Conservation (phyloP, 2,888 invertebrate species). For the Bombylius major region DNA sequence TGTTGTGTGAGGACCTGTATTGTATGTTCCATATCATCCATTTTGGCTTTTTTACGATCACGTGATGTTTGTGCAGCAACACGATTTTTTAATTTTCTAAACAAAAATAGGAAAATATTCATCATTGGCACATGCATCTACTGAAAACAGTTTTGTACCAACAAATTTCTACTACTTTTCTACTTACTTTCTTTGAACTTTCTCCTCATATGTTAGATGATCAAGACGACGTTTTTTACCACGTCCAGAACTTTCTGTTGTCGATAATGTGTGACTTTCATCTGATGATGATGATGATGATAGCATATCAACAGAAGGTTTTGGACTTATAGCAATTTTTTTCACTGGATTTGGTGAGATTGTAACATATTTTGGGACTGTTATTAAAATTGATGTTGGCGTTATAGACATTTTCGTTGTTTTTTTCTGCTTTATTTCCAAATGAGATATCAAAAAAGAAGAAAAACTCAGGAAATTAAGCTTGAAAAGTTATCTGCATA, state of each 20-base stretch:
- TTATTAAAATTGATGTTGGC: constrained; percentile 24
- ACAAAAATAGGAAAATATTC: constrained; percentile 1
- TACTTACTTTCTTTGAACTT: constrained; percentile 76
- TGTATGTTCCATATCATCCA: constrained; percentile 75
- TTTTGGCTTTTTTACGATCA: constrained; percentile 87
- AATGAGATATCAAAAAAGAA: no score
- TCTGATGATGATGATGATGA: constrained; percentile 11
- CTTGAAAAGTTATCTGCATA: no score
- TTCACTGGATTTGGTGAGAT: constrained; percentile 22
- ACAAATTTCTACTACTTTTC: no score
- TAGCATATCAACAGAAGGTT: background rate
- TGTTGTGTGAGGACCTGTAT: constrained; percentile 48
- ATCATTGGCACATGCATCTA: background rate
- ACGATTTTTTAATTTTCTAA: constrained; percentile 87
- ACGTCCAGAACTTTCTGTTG: constrained; percentile 8
- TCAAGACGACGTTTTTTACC: constrained; percentile 65
- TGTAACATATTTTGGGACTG: constrained; percentile 31
- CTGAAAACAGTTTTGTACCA: background rate
- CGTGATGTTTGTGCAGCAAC: constrained; percentile 96
- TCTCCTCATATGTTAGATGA: constrained; percentile 76
- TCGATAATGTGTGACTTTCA: constrained; percentile 13
- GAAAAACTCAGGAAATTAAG: no score
- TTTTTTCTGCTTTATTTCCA: background rate
- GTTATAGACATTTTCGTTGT: constrained; percentile 11
- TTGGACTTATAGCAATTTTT: constrained; percentile 18